Percentiles rank a stretch among this genome's conserved stretches.
Evolutionary conservation across 1,140 invertebrate species (phyloP).

Genomic region (Maniola jurtina): DNA sequence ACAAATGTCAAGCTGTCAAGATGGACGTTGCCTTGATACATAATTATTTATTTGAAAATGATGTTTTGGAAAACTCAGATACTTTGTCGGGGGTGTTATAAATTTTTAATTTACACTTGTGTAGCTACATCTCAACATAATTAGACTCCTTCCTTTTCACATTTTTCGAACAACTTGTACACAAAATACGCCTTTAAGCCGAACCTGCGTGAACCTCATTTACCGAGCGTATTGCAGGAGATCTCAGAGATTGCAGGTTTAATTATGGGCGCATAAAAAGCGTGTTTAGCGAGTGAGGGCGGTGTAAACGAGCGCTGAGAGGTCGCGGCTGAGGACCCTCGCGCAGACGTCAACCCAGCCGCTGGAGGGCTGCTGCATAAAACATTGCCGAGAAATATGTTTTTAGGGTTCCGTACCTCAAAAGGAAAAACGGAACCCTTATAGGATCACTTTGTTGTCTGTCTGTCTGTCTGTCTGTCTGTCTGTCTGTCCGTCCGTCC

Average conservation of each 20-base stretch:
- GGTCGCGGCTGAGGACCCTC: slow-evolving; percentile 32
- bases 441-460: too few relatives aligned
- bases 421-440: too few relatives aligned
- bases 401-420: neutral
- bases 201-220: slow-evolving; percentile 20
- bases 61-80: too few relatives aligned
- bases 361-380: slow-evolving; percentile 12
- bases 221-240: slow-evolving; percentile 13
- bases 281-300: slow-evolving; percentile 36
- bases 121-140: neutral
- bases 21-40: too few relatives aligned
- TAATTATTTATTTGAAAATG: too few relatives aligned
- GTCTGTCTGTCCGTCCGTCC: too few relatives aligned
- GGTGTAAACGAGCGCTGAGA: slow-evolving; percentile 39
- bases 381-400: slow-evolving; percentile 13
- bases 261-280: slow-evolving; percentile 41
- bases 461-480: too few relatives aligned
- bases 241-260: slow-evolving; percentile 21
- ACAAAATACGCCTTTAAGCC: slow-evolving; percentile 24
- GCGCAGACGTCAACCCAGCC: slow-evolving; percentile 42
- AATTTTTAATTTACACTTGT: too few relatives aligned
- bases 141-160: neutral
- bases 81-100: too few relatives aligned
- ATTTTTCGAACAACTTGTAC: slow-evolving; percentile 9
- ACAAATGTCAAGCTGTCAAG: too few relatives aligned